Evolutionary conservation across 2,113 vertebrate species (phyloP).

Genomic region (Atherinomorus stipes): DNA sequence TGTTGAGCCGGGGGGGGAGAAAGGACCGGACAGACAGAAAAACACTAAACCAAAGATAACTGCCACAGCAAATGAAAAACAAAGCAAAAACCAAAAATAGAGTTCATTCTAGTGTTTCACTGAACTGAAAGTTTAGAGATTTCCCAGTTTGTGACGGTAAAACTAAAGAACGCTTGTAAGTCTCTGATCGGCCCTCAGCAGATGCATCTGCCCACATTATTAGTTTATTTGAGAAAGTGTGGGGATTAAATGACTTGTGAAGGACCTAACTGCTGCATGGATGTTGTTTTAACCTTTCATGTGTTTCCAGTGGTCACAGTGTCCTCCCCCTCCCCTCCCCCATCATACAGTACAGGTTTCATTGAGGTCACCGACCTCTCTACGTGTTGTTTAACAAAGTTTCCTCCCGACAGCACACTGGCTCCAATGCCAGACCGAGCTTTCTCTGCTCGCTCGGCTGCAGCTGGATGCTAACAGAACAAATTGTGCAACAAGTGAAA

Average conservation of each 20-base stretch:
- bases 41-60: too few species aligned
- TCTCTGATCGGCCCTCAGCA: neutral
- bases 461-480: slow-evolving; percentile 25
- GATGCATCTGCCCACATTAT: neutral
- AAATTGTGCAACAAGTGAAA: slow-evolving; percentile 60
- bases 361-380: slow-evolving; percentile 40
- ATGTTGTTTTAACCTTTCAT: slow-evolving; percentile 15
- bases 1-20: too few species aligned
- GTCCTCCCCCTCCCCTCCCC: slow-evolving; percentile 8
- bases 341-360: slow-evolving; percentile 22
- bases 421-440: slow-evolving; percentile 16
- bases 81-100: too few species aligned
- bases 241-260: slow-evolving; percentile 14
- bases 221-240: neutral
- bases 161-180: too few species aligned
- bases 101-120: too few species aligned
- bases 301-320: slow-evolving; percentile 34
- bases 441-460: slow-evolving; percentile 24
- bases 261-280: neutral
- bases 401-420: slow-evolving; percentile 11
- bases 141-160: too few species aligned
- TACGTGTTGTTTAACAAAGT: slow-evolving; percentile 17
- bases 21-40: too few species aligned
- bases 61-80: too few species aligned
- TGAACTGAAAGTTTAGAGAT: too few species aligned